Percentiles rank a stretch among this genome's conserved stretches.
Evolutionary conservation across 2,888 invertebrate genomes (phyloP).

Genomic region (Molanna angustata): DNA sequence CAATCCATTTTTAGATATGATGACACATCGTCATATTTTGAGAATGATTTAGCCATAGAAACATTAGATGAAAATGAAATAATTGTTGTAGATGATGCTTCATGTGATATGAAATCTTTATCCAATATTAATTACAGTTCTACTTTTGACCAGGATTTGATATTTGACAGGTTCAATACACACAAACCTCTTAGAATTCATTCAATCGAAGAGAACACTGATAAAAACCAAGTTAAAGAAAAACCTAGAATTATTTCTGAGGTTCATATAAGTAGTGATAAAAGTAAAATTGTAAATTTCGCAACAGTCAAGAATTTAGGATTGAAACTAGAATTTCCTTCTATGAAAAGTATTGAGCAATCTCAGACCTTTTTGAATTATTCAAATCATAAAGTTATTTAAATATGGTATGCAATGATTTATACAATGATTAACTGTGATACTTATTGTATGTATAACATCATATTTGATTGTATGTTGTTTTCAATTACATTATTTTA

Average conservation of each 20-base stretch:
- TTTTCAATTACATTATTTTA: too few species aligned
- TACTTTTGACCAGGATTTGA: constrained; percentile 6
- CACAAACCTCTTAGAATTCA: background rate
- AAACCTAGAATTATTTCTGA: constrained; percentile 25
- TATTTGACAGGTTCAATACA: background rate
- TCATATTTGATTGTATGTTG: too few species aligned
- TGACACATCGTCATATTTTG: constrained; percentile 14
- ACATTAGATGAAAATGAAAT: constrained; percentile 21
- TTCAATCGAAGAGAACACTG: background rate
- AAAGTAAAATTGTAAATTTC: constrained; percentile 21
- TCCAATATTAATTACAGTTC: constrained; percentile 11
- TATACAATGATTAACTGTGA: too few species aligned
- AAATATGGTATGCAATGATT: too few species aligned
- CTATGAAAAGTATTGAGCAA: constrained; percentile 13
- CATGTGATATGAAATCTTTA: constrained; percentile 24
- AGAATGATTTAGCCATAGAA: constrained; percentile 11
- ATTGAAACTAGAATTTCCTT: constrained; percentile 21
- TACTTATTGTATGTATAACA: too few species aligned
- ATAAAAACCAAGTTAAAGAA: constrained; percentile 19
- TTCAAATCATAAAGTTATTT: constrained; percentile 5
- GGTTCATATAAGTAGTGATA: constrained; percentile 22
- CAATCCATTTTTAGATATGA: constrained; percentile 9
- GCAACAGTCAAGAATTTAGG: constrained; percentile 20
- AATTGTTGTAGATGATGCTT: constrained; percentile 24
- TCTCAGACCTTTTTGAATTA: constrained; percentile 10